Evolutionary conservation across 2,797 vertebrate genomes (phyloP).

Genomic region (Tachyglossus aculeatus): DNA sequence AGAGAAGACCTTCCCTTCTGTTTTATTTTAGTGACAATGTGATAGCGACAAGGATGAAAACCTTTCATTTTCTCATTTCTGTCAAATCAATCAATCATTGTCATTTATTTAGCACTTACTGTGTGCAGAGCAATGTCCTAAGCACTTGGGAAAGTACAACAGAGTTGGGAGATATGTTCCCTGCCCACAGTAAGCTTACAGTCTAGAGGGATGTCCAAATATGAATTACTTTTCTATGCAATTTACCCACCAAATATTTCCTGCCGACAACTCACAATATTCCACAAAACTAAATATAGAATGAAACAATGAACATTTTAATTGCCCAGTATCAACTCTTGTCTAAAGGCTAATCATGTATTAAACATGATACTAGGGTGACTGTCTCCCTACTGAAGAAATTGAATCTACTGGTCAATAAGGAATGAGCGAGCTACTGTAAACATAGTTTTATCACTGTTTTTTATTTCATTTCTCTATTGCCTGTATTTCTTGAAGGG

Average conservation of each 20-base stretch:
- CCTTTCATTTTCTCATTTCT: too few relatives aligned
- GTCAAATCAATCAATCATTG: too few relatives aligned
- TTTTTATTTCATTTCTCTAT: not conserved
- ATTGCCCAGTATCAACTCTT: not conserved
- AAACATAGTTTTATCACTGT: not conserved
- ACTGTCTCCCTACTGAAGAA: too few relatives aligned
- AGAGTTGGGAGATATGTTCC: accelerated
- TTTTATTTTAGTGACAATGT: too few relatives aligned
- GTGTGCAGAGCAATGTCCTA: too few relatives aligned
- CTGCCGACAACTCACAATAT: too few relatives aligned
- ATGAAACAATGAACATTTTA: not conserved
- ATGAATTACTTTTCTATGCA: not conserved
- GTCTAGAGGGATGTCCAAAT: not conserved
- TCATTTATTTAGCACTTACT: too few relatives aligned
- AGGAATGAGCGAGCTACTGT: not conserved
- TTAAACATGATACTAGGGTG: not conserved
- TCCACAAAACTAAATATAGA: too few relatives aligned
- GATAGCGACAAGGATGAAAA: too few relatives aligned
- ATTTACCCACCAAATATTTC: too few relatives aligned
- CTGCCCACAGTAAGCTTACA: too few relatives aligned
- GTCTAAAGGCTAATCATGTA: not conserved
- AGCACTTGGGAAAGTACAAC: not conserved
- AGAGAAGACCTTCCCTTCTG: too few relatives aligned
- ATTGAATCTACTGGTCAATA: not conserved
- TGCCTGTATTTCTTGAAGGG: not conserved